A percentile compares a stretch with the other conserved stretches of the same genome.
These are phyloP conservation scores for Leucopsar rothschildi DNA, from an alignment of 2,113 vertebrate species.

Conservation along the genomic window DNA sequence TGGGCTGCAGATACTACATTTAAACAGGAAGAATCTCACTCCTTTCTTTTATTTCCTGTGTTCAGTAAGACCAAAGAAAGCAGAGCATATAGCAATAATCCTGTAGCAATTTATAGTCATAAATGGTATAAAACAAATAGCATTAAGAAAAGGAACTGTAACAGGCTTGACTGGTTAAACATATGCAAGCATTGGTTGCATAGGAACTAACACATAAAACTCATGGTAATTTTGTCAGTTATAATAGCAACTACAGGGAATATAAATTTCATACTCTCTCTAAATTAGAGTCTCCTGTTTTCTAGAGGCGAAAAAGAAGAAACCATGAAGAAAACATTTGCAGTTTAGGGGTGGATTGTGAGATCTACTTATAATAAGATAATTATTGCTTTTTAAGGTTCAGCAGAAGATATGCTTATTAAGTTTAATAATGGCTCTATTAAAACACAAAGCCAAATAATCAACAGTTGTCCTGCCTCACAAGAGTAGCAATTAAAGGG, in stretches of 20 bases:
- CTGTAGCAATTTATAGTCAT: not conserved
- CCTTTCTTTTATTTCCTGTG: not conserved
- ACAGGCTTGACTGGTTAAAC: not conserved
- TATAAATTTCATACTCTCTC: not conserved
- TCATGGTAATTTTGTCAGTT: not conserved
- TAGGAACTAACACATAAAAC: not conserved
- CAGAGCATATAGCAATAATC: not conserved
- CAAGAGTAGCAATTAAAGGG: not conserved
- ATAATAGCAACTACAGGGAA: not conserved
- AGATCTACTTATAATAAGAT: not conserved
- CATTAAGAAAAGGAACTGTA: not conserved
- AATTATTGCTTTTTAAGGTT: conserved; percentile 32
- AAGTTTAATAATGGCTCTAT: not conserved
- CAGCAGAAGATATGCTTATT: not conserved
- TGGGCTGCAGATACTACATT: not conserved
- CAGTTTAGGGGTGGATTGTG: not conserved
- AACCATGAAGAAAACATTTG: not conserved
- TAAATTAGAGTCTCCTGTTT: not conserved
- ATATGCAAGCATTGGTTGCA: not conserved
- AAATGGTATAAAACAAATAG: not conserved
- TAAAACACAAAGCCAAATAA: conserved; percentile 26
- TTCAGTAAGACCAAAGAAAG: not conserved
- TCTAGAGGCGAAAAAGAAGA: not conserved
- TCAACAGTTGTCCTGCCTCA: not conserved
- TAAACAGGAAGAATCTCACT: not conserved